Evolutionary conservation across 2,888 invertebrate genomes (phyloP).

Genomic region (Hyalella azteca): DNA sequence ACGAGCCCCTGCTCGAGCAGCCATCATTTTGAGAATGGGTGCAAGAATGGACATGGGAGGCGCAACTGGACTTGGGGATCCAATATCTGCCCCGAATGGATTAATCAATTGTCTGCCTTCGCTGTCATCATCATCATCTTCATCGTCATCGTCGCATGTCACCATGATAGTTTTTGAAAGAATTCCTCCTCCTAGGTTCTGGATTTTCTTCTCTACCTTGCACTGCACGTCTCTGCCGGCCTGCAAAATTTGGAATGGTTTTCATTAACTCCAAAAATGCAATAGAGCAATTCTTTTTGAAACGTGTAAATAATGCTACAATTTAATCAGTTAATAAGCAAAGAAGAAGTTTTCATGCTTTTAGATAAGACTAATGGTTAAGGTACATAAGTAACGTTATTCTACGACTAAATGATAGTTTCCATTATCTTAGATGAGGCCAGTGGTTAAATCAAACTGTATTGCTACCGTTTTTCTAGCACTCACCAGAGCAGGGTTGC

Average conservation of each 20-base stretch:
- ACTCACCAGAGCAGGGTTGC: conserved; percentile 53
- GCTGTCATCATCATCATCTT: conserved; percentile 32
- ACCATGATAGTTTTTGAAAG: conserved; percentile 55
- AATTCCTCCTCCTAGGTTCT: conserved; percentile 46
- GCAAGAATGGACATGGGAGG: conserved; percentile 52
- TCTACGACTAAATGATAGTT: too few species aligned
- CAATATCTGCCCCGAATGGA: conserved; percentile 9
- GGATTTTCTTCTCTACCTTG: conserved; percentile 53
- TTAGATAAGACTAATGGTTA: too few species aligned
- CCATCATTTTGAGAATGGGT: conserved; percentile 55
- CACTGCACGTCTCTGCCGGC: conserved; percentile 41
- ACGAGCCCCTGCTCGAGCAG: conserved; percentile 41
- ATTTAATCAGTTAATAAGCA: too few species aligned
- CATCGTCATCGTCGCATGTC: conserved; percentile 49
- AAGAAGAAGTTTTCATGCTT: not conserved
- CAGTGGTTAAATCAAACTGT: too few species aligned
- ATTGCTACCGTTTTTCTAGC: too few species aligned
- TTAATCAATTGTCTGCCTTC: not conserved
- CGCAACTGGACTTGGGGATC: not conserved
- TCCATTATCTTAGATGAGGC: too few species aligned
- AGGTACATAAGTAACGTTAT: too few species aligned
- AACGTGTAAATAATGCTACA: too few species aligned
- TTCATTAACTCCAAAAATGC: not conserved
- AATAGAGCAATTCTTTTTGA: not conserved
- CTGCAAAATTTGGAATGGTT: conserved; percentile 33